Evolutionary conservation across 2,113 vertebrate genomes (phyloP).

Genomic region (Indri indri): DNA sequence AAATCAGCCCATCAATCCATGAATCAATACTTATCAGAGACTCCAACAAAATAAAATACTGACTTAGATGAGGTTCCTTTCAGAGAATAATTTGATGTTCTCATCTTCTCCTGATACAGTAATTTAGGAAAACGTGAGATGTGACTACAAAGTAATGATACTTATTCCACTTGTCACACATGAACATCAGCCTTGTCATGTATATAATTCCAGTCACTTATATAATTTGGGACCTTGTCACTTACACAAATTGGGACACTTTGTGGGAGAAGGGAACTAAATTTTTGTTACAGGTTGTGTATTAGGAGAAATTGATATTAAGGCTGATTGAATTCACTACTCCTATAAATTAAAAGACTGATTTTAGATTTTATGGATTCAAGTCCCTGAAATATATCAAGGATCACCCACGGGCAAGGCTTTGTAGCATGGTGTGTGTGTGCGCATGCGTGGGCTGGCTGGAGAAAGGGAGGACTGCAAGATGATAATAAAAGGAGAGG

Average conservation of each 20-base stretch:
- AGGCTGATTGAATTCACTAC: background rate
- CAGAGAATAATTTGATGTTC: constrained; percentile 66
- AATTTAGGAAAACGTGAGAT: constrained; percentile 64
- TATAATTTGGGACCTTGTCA: constrained; percentile 37
- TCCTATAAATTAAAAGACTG: constrained; percentile 37
- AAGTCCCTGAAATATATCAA: background rate
- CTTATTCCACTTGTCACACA: constrained; percentile 61
- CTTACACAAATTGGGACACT: constrained; percentile 42
- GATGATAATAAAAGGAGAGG: background rate
- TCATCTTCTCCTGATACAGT: constrained; percentile 57
- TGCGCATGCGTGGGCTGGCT: too few relatives aligned
- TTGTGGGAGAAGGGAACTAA: background rate
- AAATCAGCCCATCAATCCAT: constrained; percentile 63
- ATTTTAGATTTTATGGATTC: background rate
- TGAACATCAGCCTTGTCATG: constrained; percentile 63
- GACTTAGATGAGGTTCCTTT: constrained; percentile 58
- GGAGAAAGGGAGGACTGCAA: background rate
- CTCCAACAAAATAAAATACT: constrained; percentile 65
- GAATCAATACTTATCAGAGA: constrained; percentile 69
- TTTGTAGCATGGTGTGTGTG: background rate
- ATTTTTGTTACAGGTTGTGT: constrained; percentile 22
- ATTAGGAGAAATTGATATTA: constrained; percentile 41
- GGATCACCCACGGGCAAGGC: background rate
- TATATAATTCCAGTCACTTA: constrained; percentile 57
- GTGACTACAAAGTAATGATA: constrained; percentile 70